A percentile compares a stretch with the other conserved stretches of the same genome.
Evolutionary conservation across 2,797 vertebrate species (phyloP).

Genomic region (Spinus olivaceus): DNA sequence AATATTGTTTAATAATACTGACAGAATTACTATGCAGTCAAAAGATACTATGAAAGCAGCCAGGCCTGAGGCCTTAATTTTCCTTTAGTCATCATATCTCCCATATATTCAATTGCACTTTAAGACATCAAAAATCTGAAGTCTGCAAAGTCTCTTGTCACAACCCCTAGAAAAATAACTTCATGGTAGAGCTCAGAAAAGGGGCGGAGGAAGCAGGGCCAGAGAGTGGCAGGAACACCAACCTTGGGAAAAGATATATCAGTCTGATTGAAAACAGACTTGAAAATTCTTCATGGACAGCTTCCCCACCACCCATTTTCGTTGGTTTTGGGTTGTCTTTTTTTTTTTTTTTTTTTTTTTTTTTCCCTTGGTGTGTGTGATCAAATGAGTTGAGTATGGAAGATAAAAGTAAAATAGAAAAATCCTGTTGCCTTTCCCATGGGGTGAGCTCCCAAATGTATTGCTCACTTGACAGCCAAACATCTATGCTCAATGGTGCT

Average conservation of each 20-base stretch:
- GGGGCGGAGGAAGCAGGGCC: neutral
- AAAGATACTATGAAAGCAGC: neutral
- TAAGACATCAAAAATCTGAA: neutral
- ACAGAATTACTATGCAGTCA: neutral
- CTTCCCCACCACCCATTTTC: accelerated
- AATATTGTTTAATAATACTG: neutral
- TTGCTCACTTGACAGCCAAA: constrained; percentile 7
- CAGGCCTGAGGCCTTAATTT: neutral
- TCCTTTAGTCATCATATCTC: neutral
- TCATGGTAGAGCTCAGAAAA: neutral
- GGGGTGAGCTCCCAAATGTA: constrained; percentile 23
- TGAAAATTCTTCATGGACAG: constrained; percentile 20
- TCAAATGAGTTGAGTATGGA: neutral
- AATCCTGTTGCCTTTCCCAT: neutral
- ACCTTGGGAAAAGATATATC: neutral
- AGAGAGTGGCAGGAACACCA: neutral
- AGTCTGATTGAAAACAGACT: constrained; percentile 70
- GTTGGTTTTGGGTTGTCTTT: neutral
- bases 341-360: no score
- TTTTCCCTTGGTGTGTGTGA: neutral
- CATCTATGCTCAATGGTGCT: neutral
- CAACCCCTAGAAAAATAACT: neutral
- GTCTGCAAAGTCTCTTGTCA: neutral
- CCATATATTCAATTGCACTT: neutral
- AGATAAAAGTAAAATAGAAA: neutral